Conservation (phyloP, 2,797 vertebrate genomes). For the Pantherophis alleghaniensis region DNA sequence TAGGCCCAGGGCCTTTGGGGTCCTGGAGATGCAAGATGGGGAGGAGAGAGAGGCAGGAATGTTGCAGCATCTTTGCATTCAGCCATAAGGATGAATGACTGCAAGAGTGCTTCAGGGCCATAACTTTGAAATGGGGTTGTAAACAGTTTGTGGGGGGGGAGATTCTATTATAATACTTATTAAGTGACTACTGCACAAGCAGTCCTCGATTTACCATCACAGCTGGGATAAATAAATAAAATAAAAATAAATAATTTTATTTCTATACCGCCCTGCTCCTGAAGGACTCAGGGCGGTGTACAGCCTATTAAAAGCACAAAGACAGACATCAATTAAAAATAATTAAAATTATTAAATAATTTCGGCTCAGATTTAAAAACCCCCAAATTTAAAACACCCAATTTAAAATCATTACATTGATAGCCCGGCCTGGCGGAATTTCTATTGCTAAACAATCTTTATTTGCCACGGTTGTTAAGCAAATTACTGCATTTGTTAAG, state of each 20-base stretch:
- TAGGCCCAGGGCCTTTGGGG: neutral
- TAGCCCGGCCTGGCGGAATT: neutral
- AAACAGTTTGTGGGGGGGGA: neutral
- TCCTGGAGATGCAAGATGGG: neutral
- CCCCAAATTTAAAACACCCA: too few species aligned
- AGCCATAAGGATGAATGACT: neutral
- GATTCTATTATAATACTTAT: neutral
- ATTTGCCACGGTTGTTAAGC: neutral
- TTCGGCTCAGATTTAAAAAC: too few species aligned
- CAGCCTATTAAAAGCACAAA: too few species aligned
- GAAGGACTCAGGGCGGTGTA: too few species aligned
- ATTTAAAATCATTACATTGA: too few species aligned
- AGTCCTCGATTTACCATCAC: neutral
- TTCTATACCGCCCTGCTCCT: too few species aligned
- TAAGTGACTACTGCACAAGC: neutral
- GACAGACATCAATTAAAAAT: too few species aligned
- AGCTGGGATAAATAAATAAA: neutral
- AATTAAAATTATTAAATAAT: too few species aligned
- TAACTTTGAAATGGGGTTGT: neutral
- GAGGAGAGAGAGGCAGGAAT: neutral
- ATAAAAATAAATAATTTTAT: too few species aligned
- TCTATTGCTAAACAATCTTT: neutral
- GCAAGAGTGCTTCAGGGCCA: neutral
- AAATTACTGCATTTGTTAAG: neutral
- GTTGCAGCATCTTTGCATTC: neutral